Conservation (phyloP, 2,888 invertebrate genomes). For the Ochlodes sylvanus region DNA sequence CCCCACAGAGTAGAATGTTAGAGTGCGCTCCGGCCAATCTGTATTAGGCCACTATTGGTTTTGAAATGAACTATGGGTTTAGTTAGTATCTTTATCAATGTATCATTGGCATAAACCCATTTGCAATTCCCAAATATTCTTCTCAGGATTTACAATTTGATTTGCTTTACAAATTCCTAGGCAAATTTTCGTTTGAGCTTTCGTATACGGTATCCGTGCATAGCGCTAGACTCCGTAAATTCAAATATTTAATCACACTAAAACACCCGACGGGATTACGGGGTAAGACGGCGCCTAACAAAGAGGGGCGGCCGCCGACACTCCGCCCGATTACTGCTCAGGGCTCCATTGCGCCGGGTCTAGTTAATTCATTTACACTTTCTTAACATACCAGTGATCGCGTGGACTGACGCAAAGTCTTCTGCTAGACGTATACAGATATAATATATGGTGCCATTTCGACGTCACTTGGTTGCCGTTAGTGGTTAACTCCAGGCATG, state of each 20-base stretch:
- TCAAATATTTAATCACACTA: slow-evolving; percentile 37
- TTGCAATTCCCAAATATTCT: neutral
- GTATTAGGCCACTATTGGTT: too few species aligned
- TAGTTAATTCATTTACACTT: neutral
- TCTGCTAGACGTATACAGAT: too few species aligned
- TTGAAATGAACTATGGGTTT: too few species aligned
- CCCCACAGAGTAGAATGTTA: too few species aligned
- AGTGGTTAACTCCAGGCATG: too few species aligned
- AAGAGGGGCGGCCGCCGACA: slow-evolving; percentile 1
- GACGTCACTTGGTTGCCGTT: too few species aligned
- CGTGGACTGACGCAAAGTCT: too few species aligned
- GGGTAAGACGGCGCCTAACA: slow-evolving; percentile 22
- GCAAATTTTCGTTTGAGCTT: slow-evolving; percentile 13
- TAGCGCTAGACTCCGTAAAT: slow-evolving; percentile 23
- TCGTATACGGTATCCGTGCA: slow-evolving; percentile 16
- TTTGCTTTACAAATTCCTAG: neutral
- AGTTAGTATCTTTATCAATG: too few species aligned
- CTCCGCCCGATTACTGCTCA: slow-evolving; percentile 4
- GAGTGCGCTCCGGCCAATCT: too few species aligned
- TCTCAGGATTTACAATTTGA: neutral
- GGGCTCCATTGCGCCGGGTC: neutral
- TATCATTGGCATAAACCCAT: too few species aligned
- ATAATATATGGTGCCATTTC: too few species aligned
- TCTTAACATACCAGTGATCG: too few species aligned
- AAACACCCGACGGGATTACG: slow-evolving; percentile 32